Evolutionary conservation across 2,113 vertebrate species (phyloP).

Genomic region (Mugil cephalus): DNA sequence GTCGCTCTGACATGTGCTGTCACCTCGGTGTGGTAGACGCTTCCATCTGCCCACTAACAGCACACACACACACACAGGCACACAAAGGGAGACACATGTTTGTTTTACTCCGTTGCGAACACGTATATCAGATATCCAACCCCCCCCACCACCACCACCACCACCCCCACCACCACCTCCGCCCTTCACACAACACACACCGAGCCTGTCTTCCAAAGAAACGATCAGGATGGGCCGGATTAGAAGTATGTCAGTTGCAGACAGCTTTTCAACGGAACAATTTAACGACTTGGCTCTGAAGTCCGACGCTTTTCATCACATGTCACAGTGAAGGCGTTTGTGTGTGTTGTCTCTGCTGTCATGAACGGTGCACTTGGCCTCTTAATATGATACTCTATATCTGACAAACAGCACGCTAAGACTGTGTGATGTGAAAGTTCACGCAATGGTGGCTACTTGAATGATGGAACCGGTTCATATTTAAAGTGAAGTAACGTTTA

Average conservation of each 20-base stretch:
- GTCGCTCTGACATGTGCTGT: conserved; percentile 80
- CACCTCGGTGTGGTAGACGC: conserved; percentile 79
- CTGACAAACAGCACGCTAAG: too few species aligned
- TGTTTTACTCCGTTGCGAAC: conserved; percentile 34
- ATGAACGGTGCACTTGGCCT: conserved; percentile 7
- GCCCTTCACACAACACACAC: conserved; percentile 22
- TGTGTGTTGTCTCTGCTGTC: conserved; percentile 30
- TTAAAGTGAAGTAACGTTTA: too few species aligned
- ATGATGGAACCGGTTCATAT: too few species aligned
- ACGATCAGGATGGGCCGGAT: conserved; percentile 49
- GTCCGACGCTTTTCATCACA: conserved; percentile 40
- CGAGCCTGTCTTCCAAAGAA: conserved; percentile 45
- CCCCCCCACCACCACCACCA: too few species aligned
- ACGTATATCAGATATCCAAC: too few species aligned
- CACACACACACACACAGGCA: conserved; percentile 64
- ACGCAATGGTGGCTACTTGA: too few species aligned
- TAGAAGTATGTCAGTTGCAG: conserved; percentile 41
- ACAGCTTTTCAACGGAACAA: conserved; percentile 53
- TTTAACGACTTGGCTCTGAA: conserved; percentile 37
- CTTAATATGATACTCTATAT: too few species aligned
- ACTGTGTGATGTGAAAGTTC: too few species aligned
- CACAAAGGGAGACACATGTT: conserved; percentile 4
- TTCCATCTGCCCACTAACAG: conserved; percentile 76
- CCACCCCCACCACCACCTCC: too few species aligned
- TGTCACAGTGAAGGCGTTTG: conserved; percentile 28